These are phyloP conservation scores for Apotomis betuletana DNA, from an alignment of 2,888 invertebrate species.

Conservation along the genomic window DNA sequence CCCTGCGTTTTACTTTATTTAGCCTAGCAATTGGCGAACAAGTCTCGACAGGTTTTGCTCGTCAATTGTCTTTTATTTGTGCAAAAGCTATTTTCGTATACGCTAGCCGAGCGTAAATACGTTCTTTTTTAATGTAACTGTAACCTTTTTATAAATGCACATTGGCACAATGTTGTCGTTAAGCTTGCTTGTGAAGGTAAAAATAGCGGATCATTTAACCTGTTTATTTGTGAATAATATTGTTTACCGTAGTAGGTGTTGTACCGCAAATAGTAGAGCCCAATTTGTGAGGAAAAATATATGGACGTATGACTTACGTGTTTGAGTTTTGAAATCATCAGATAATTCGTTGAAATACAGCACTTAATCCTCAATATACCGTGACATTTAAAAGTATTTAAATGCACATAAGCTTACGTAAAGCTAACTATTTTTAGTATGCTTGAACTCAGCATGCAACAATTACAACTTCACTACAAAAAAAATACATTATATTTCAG, in stretches of 20 bases:
- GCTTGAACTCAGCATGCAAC: no score
- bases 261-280: background rate
- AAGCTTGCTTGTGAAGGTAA: constrained; percentile 29
- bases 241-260: constrained; percentile 7
- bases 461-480: no score
- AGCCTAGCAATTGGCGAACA: constrained; percentile 58
- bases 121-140: constrained; percentile 40
- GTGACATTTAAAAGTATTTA: no score
- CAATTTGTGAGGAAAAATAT: no score
- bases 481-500: no score
- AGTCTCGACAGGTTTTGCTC: constrained; percentile 30
- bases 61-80: constrained; percentile 48
- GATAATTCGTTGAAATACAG: no score
- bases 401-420: no score
- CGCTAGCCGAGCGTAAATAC: constrained; percentile 36
- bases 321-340: no score
- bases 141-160: constrained; percentile 40
- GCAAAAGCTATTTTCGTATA: constrained; percentile 31
- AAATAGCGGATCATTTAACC: constrained; percentile 26
- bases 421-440: no score
- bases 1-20: constrained; percentile 58
- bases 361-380: no score
- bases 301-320: no score
- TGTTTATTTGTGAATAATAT: constrained; percentile 22
- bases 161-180: constrained; percentile 33